Base-by-base conservation (phyloP, 2,888 invertebrate genomes). In the Heliconius ismenius region DNA sequence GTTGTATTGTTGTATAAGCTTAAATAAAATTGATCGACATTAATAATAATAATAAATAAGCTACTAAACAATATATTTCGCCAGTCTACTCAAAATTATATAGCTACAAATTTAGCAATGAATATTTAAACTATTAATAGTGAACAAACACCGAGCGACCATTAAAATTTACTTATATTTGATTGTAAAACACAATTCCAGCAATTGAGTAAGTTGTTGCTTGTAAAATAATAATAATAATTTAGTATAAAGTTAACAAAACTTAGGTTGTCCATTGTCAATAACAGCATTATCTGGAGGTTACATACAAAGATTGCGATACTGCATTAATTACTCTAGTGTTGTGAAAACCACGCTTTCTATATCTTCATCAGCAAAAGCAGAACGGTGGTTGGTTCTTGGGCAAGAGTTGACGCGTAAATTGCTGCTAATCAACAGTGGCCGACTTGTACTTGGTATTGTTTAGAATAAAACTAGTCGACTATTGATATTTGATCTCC, bases 361-460 rank as follows among this genome's bases (percentile, higher is more conserved):
- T 87, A 89, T 92, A 90, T 91, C 91, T 92, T 91, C 90, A 91
- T 90, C 89, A 79, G 87, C 87, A 90, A 91, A 91, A 92, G 91
- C 91, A 89, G 85, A 90, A 91, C 89, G 83, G 79, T 79, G 73
- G 69, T 75, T 69, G 72, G 90, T 89, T 86, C 74, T 92, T 91
- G 87, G 89, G 85, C 89, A 89, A 93, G 83, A 82, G 82, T 74
- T 79, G 79, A 81, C 83, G 83, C 81, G 87, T 87, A 87, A 88
- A 89, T 89, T 86, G 86, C 85, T 84, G 84, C 85, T 83, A 86
- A 82, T 83, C 84, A 89, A 91, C 90, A 92, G 92, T 91, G 86
- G 88, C 63, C 70, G 78, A 77, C 77, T 87, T 86, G 86, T 84
- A 86, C 88, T 86, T 10, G 58, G 58, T 11, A 86, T 88, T 88